A percentile compares a stretch with the other conserved stretches of the same genome.
These are phyloP conservation scores for Paedocypris sp. DNA, from an alignment of 2,113 vertebrate genomes.

Conservation along the genomic window DNA sequence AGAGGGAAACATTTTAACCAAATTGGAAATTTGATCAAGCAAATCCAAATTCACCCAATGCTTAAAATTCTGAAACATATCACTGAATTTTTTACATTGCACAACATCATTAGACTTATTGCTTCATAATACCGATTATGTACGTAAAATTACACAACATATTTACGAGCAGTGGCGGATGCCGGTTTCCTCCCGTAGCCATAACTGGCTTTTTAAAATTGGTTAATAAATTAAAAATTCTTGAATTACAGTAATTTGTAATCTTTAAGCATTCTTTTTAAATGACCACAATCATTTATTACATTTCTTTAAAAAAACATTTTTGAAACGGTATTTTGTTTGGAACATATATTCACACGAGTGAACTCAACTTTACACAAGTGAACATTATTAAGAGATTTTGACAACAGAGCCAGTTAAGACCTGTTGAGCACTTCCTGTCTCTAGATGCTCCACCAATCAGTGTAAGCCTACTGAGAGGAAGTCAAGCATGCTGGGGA, in stretches of 20 bases:
- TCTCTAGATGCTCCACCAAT: constrained; percentile 47
- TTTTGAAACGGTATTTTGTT: no score
- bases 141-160: background rate
- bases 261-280: no score
- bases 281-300: no score
- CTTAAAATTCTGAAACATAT: background rate
- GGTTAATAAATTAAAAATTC: no score
- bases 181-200: no score
- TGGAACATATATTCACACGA: no score
- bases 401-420: constrained; percentile 48
- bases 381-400: no score
- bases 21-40: background rate
- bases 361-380: no score
- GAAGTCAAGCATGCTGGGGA: constrained; percentile 59
- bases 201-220: no score
- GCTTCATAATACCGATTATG: background rate
- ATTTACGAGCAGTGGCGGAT: background rate
- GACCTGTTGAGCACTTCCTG: constrained; percentile 56
- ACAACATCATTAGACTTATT: background rate
- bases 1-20: background rate
- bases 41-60: background rate
- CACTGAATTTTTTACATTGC: background rate
- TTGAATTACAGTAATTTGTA: no score
- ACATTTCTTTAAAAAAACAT: no score
- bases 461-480: constrained; percentile 44